Conservation (phyloP, 2,797 vertebrate species). For the Sebastes diploproa region DNA sequence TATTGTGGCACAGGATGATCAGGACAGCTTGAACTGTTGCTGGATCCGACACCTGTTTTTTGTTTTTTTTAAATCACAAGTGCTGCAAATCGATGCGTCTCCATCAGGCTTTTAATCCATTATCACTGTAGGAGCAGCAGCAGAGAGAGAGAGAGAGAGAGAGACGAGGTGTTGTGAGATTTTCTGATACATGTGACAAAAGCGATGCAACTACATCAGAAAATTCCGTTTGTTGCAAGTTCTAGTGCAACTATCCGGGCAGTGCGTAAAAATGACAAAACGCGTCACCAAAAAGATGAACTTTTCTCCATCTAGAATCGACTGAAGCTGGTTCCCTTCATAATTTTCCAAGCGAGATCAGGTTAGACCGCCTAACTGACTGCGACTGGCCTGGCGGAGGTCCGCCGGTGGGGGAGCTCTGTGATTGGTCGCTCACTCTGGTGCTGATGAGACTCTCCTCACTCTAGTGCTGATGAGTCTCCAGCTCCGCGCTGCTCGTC, state of each 20-base stretch:
- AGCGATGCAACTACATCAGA: conserved; percentile 1
- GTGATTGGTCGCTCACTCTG: conserved; percentile 72
- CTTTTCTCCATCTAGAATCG: conserved; percentile 45
- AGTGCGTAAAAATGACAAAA: background rate
- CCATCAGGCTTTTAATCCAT: conserved; percentile 58
- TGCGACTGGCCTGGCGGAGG: conserved; percentile 76
- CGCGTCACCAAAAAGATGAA: conserved; percentile 6
- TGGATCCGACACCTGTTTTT: conserved; percentile 50
- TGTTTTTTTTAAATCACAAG: background rate
- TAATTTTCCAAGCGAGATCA: conserved; percentile 38
- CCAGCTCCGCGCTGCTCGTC: conserved; percentile 42
- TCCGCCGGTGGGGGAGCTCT: conserved; percentile 67
- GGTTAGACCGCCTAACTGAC: conserved; percentile 53
- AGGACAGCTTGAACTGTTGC: conserved; percentile 57
- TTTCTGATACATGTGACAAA: conserved; percentile 46
- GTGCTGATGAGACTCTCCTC: conserved; percentile 34
- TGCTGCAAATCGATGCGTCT: conserved; percentile 24
- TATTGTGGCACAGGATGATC: conserved; percentile 62
- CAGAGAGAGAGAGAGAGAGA: background rate
- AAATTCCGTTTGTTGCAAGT: conserved; percentile 43
- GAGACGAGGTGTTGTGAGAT: conserved; percentile 39
- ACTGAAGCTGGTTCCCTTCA: conserved; percentile 35
- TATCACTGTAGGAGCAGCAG: background rate
- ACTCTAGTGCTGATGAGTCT: conserved; percentile 40
- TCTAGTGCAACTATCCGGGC: conserved; percentile 1